These are phyloP conservation scores for Pyrrhura leucotis DNA, from an alignment of 2,797 vertebrate species.

Conservation along the genomic window DNA sequence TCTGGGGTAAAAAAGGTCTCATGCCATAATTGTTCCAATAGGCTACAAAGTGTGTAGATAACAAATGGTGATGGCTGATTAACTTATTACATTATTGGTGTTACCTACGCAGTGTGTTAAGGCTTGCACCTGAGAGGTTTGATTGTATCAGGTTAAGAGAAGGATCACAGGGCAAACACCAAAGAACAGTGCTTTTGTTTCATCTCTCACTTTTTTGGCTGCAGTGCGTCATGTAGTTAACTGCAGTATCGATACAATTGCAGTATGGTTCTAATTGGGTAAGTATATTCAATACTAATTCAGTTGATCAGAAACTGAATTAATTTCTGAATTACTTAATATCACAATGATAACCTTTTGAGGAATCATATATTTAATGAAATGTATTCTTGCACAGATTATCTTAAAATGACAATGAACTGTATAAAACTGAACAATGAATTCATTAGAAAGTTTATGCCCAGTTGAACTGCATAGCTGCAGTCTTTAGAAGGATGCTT, in stretches of 20 bases:
- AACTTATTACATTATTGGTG: not conserved
- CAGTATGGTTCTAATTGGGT: not conserved
- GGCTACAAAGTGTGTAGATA: not conserved
- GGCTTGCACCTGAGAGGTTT: not conserved
- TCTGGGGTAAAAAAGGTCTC: not conserved
- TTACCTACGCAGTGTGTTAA: not conserved
- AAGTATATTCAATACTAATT: slow-evolving; percentile 3
- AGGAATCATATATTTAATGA: not conserved
- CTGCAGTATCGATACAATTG: not conserved
- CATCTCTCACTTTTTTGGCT: not conserved
- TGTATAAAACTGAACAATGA: not conserved
- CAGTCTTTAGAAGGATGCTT: not conserved
- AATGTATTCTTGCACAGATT: not conserved
- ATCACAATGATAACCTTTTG: not conserved
- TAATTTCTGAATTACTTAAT: slow-evolving; percentile 14
- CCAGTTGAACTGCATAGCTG: not conserved
- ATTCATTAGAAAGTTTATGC: not conserved
- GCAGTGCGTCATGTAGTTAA: not conserved
- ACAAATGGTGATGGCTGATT: not conserved
- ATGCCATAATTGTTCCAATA: not conserved
- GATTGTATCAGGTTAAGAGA: not conserved
- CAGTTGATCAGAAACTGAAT: slow-evolving; percentile 9
- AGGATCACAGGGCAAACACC: not conserved
- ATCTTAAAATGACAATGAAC: not conserved
- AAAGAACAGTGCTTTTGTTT: not conserved